phyloP scores from a whole-genome alignment of 92 coral and sea anemone species.

The Chrysogorgia sp. region DNA sequence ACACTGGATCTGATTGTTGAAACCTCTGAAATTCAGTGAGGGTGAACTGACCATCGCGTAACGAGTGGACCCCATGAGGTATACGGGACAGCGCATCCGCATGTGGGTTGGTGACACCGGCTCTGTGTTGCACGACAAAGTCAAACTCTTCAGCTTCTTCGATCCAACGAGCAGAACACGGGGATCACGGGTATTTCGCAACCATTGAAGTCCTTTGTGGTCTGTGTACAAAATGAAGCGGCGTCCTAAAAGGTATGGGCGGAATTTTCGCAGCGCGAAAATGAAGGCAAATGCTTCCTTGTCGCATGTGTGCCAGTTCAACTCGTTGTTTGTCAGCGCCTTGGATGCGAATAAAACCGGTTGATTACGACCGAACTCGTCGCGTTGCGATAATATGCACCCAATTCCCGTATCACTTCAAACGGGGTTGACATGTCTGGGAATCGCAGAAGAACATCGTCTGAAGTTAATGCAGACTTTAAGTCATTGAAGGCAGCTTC shows the following conservation, averaged over 20 bases:
- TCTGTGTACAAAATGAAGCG: no score
- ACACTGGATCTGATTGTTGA: constrained; percentile 52
- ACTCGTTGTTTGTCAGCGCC: no score
- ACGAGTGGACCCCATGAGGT: constrained; percentile 26
- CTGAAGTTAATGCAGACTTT: constrained; percentile 56
- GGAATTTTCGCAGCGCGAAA: constrained; percentile 41
- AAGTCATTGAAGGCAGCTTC: constrained; percentile 61
- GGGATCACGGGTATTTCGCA: constrained; percentile 55
- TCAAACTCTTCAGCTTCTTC: constrained; percentile 55
- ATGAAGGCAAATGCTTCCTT: constrained; percentile 55
- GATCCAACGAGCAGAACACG: constrained; percentile 57
- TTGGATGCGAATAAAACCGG: constrained; percentile 53
- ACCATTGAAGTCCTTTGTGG: no score
- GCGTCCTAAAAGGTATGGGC: constrained; percentile 53
- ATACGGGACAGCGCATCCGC: constrained; percentile 60
- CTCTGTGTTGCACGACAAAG: constrained; percentile 29
- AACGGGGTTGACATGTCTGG: constrained; percentile 57
- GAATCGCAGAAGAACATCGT: constrained; percentile 59
- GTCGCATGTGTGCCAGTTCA: no score
- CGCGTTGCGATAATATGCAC: constrained; percentile 59
- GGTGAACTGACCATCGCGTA: constrained; percentile 14
- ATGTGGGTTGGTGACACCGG: constrained; percentile 53
- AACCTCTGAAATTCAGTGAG: constrained; percentile 34
- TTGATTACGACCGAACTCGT: constrained; percentile 47
- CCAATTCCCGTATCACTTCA: no score